Conservation (phyloP, 2,888 invertebrate genomes). For the Bombylius major region DNA sequence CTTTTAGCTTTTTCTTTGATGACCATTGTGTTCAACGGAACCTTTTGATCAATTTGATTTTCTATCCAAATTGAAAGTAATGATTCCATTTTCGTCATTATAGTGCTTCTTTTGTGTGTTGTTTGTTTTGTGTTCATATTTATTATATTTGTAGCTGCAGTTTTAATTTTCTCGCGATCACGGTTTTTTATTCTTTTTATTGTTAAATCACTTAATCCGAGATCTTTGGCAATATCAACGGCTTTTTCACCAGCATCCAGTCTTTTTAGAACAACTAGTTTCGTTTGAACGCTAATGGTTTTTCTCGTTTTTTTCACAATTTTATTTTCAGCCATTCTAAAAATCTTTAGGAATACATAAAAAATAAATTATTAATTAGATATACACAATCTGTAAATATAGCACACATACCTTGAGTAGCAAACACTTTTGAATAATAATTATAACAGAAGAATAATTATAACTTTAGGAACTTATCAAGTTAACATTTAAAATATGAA, state of each 20-base stretch:
- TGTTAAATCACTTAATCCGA: constrained; percentile 7
- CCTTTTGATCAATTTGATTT: constrained; percentile 14
- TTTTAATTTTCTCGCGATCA: constrained; percentile 17
- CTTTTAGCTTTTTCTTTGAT: constrained; percentile 18
- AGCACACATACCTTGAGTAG: no score
- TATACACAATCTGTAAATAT: no score
- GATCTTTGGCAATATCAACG: background rate
- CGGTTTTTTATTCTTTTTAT: constrained; percentile 16
- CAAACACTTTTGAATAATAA: no score
- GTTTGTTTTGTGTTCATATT: constrained; percentile 14
- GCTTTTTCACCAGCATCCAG: background rate
- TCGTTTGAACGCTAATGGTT: background rate
- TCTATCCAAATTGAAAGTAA: constrained; percentile 16
- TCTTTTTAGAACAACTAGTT: background rate
- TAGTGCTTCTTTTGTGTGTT: constrained; percentile 14
- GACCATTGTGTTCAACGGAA: constrained; percentile 17
- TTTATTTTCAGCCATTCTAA: background rate
- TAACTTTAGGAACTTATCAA: no score
- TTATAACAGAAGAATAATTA: no score
- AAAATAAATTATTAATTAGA: background rate
- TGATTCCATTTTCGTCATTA: constrained; percentile 15
- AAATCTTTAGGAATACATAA: background rate
- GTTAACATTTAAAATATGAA: no score
- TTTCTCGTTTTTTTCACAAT: background rate
- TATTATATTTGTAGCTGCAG: constrained; percentile 15